phyloP scores from a whole-genome alignment of 2,797 vertebrate genomes.

The Sebastes trivittatus region DNA sequence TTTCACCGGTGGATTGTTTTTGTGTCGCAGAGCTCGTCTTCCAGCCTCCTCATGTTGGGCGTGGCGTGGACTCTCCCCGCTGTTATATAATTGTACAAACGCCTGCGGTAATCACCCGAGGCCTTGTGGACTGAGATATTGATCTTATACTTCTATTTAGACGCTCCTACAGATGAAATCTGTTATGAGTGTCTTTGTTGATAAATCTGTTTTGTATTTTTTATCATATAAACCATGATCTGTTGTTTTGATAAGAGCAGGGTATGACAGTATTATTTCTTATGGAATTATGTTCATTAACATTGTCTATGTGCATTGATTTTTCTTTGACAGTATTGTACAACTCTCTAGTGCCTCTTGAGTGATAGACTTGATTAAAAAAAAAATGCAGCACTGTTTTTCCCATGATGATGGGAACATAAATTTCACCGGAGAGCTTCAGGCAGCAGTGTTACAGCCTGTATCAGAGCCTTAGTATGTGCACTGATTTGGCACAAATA shows the following conservation, averaged over 20 bases:
- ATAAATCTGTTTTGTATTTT: constrained; percentile 22
- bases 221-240: neutral
- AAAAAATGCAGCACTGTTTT: constrained; percentile 17
- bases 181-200: constrained; percentile 2
- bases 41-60: constrained; percentile 40
- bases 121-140: constrained; percentile 14
- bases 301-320: constrained; percentile 21
- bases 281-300: constrained; percentile 25
- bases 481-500: constrained; percentile 18
- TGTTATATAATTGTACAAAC: constrained; percentile 37
- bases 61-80: constrained; percentile 36
- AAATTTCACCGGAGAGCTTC: neutral
- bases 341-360: constrained; percentile 3
- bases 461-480: neutral
- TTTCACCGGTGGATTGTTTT: constrained; percentile 44
- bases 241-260: constrained; percentile 37
- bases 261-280: constrained; percentile 21
- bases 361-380: constrained; percentile 43
- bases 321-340: constrained; percentile 25
- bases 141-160: constrained; percentile 34
- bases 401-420: constrained; percentile 4
- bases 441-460: constrained; percentile 13
- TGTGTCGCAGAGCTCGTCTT: constrained; percentile 32
- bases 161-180: constrained; percentile 9
- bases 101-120: neutral